Percentiles rank a stretch among this genome's conserved stretches.
These are phyloP conservation scores for Helogale parvula DNA, from an alignment of 2,113 vertebrate genomes.

Conservation along the genomic window DNA sequence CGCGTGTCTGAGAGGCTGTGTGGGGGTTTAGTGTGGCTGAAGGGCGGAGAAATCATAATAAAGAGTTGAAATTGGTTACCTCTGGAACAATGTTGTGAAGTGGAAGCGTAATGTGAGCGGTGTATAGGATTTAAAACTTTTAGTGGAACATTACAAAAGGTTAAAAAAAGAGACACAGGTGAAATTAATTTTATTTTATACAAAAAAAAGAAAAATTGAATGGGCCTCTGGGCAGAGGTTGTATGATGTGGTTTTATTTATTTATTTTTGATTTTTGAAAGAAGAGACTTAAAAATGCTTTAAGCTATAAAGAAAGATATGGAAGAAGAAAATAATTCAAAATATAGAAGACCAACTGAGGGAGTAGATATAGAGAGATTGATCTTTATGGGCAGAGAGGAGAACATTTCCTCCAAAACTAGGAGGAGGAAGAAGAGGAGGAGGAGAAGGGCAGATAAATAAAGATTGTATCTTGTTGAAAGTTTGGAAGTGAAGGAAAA, in stretches of 20 bases:
- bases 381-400: not conserved
- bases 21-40: not conserved
- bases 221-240: not conserved
- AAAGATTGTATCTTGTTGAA: not conserved
- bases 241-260: not conserved
- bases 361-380: not conserved
- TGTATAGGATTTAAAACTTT: not conserved
- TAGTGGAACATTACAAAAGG: not conserved
- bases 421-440: not conserved
- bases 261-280: not conserved
- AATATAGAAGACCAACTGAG: not conserved
- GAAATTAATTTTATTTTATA: not conserved
- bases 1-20: rapidly evolving
- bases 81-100: not conserved
- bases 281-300: not conserved
- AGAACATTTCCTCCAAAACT: not conserved
- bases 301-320: not conserved
- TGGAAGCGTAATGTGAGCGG: not conserved
- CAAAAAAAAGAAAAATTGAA: not conserved
- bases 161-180: not conserved
- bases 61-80: not conserved
- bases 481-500: not conserved
- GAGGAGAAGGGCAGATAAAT: not conserved
- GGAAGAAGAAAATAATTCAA: not conserved
- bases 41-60: not conserved